Evolutionary conservation across 2,113 vertebrate genomes (phyloP).

Genomic region (Sula dactylatra): DNA sequence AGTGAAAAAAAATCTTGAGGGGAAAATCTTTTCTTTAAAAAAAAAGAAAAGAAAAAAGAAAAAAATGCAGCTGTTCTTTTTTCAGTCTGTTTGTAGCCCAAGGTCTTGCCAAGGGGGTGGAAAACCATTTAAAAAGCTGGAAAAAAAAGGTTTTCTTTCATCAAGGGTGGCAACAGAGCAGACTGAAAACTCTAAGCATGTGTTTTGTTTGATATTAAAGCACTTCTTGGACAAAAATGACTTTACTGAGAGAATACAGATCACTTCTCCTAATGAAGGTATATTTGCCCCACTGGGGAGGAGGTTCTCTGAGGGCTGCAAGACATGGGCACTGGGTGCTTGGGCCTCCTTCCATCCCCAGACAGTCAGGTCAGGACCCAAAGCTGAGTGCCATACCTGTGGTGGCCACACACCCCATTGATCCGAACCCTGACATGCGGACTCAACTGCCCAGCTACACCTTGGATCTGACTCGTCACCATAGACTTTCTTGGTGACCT

Average conservation of each 20-base stretch:
- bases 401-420: fast-evolving
- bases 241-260: background rate
- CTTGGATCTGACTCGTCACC: background rate
- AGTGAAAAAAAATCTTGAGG: background rate
- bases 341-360: fast-evolving
- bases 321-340: background rate
- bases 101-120: background rate
- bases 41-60: background rate
- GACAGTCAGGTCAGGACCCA: background rate
- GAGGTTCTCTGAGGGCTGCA: background rate
- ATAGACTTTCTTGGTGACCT: background rate
- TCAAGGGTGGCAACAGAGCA: background rate
- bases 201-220: background rate
- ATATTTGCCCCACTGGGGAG: background rate
- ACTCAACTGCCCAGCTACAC: background rate
- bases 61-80: background rate
- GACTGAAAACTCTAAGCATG: background rate
- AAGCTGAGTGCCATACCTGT: background rate
- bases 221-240: background rate
- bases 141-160: background rate
- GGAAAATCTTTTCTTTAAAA: background rate
- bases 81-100: background rate
- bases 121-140: conserved; percentile 8
- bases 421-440: background rate
- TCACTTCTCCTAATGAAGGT: background rate